A percentile compares a stretch with the other conserved stretches of the same genome.
These are phyloP conservation scores for Procavia capensis DNA, from an alignment of 2,113 vertebrate genomes.

Conservation along the genomic window DNA sequence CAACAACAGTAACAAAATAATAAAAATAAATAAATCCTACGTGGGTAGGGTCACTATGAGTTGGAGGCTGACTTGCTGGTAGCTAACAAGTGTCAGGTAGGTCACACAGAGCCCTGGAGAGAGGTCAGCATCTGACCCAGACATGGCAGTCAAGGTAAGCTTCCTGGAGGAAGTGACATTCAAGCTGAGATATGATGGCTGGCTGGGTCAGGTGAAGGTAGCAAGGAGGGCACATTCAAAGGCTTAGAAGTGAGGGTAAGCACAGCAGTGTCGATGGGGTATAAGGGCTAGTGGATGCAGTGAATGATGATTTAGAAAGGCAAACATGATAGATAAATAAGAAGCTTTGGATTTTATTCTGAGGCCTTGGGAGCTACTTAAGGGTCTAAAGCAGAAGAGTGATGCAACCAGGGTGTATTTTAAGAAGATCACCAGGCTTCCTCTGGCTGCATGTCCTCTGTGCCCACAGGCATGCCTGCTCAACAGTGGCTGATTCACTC, in stretches of 20 bases:
- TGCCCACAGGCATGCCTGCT: background rate
- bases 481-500: background rate
- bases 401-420: background rate
- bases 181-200: background rate
- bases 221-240: background rate
- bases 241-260: background rate
- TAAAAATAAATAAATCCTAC: no score
- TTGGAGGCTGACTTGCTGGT: no score
- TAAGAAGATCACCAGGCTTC: background rate
- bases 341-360: background rate
- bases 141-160: background rate
- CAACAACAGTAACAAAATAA: no score
- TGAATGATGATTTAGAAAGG: background rate
- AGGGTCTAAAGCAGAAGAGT: background rate
- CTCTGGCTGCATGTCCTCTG: background rate
- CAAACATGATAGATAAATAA: no score
- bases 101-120: background rate
- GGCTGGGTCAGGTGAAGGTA: background rate
- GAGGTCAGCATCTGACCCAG: background rate
- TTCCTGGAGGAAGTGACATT: background rate
- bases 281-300: background rate
- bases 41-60: no score
- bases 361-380: background rate
- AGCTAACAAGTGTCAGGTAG: background rate
- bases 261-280: background rate